phyloP scores from a whole-genome alignment of 1,140 invertebrate species.

The Leucophenga varia region DNA sequence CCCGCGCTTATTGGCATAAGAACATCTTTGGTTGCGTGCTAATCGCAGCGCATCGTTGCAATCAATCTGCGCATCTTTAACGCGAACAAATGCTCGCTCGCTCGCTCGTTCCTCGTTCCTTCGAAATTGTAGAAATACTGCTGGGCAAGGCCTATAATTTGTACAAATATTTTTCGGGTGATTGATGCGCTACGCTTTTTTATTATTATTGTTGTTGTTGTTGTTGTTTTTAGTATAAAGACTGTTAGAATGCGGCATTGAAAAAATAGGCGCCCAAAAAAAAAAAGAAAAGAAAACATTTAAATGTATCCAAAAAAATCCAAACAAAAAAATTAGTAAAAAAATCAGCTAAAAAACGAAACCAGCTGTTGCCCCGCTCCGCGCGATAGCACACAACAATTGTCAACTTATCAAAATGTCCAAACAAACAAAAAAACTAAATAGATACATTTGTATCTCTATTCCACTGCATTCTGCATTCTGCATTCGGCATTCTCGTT shows the following conservation, averaged over 20 bases:
- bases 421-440: too few relatives aligned
- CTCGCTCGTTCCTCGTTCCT: neutral
- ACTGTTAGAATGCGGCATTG: too few relatives aligned
- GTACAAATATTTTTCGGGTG: constrained; percentile 35
- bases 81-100: too few relatives aligned
- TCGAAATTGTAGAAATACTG: neutral
- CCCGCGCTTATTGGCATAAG: constrained; percentile 9
- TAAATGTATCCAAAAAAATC: too few relatives aligned
- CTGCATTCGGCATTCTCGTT: too few relatives aligned
- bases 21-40: too few relatives aligned
- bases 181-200: constrained; percentile 40
- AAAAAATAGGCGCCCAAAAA: neutral
- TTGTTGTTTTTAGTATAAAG: too few relatives aligned
- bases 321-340: neutral
- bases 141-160: constrained; percentile 37
- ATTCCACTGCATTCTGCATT: too few relatives aligned
- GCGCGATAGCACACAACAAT: too few relatives aligned
- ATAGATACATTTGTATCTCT: too few relatives aligned
- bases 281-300: neutral
- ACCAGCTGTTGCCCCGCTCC: constrained; percentile 25
- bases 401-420: too few relatives aligned
- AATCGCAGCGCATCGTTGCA: constrained; percentile 2
- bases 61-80: constrained; percentile 30
- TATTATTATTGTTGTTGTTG: too few relatives aligned
- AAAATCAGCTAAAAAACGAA: constrained; percentile 6